Evolutionary conservation across 2,888 invertebrate species (phyloP), one percentile per base, ranked within the genome.

Genomic region (Acronicta psi): DNA sequence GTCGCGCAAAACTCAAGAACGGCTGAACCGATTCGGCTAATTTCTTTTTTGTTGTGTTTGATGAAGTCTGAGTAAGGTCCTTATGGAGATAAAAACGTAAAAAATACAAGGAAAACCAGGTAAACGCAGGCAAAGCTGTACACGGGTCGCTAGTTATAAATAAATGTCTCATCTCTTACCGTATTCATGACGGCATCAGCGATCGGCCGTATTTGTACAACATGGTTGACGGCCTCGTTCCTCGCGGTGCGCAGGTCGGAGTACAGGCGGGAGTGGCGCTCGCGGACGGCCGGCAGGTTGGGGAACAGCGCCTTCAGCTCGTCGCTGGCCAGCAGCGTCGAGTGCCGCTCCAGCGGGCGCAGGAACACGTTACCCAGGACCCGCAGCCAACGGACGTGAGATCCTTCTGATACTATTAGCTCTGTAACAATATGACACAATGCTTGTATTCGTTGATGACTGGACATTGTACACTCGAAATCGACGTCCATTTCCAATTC

Each of bases 311-410:
- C 95, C 31, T 95, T 94, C 41, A 98, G 94, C 81, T 98, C 96
- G 23, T 98, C 97, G 5, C 95, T 87, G 0, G 97, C 96, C 55
- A 98, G 94, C 17, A 97, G 94, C 91, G 95, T 49, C 91, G 88
- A 95, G 53, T 96, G 95, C 0, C 80, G 63, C 76, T 96, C 92
- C 81, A 99, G 95, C 0, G 98, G 98, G 47, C 95, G 95, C 74
- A 97, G 96, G 95, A 99, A 99, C 73, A 98, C 95, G 66, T 96
- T 95, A 75, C 97, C 96, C 46, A 99, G 94, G 4, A 98, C 97
- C 86, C 97, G 97, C 75, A 99, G 95, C 92, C 97, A 98, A 55
- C 98, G 96, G 51, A 98, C 97, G 94, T 99, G 98, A 14, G 98
- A 97, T 67, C 96, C 95, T 88, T 99, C 98, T 13, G 99, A 98